phyloP scores from a whole-genome alignment of 2,113 vertebrate genomes.

The Puntigrus tetrazona region DNA sequence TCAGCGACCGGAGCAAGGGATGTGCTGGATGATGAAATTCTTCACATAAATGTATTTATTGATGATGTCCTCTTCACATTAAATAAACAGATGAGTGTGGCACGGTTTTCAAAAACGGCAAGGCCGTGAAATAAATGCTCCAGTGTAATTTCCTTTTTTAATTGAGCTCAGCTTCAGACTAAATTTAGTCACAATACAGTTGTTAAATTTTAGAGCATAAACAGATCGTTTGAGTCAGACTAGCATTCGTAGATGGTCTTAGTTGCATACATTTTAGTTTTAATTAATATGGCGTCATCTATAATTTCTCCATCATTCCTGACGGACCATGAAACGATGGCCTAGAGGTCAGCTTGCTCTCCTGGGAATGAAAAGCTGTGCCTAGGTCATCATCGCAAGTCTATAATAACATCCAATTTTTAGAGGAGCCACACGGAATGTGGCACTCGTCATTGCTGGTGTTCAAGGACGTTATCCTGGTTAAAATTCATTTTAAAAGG shows the following conservation, averaged over 20 bases:
- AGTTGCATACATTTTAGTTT: neutral
- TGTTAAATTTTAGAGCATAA: neutral
- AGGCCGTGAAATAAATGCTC: constrained; percentile 1
- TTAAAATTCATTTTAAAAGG: constrained; percentile 54
- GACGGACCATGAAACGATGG: neutral
- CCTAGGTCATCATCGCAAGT: neutral
- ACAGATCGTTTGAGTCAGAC: neutral
- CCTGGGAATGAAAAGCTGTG: neutral
- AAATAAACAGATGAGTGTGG: neutral
- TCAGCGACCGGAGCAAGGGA: constrained; percentile 17
- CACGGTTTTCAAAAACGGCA: neutral
- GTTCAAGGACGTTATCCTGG: constrained; percentile 51
- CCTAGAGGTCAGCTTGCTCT: neutral
- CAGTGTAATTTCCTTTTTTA: neutral
- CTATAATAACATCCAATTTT: constrained; percentile 23
- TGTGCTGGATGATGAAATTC: neutral
- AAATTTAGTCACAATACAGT: neutral
- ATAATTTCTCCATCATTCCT: neutral
- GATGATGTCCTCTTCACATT: neutral
- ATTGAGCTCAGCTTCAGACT: neutral
- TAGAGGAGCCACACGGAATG: constrained; percentile 22
- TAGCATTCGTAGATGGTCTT: neutral
- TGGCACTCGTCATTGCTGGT: constrained; percentile 50
- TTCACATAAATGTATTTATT: neutral
- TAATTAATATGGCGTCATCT: neutral